Conservation (phyloP, 2,113 vertebrate genomes). For the Meleagris gallopavo region DNA sequence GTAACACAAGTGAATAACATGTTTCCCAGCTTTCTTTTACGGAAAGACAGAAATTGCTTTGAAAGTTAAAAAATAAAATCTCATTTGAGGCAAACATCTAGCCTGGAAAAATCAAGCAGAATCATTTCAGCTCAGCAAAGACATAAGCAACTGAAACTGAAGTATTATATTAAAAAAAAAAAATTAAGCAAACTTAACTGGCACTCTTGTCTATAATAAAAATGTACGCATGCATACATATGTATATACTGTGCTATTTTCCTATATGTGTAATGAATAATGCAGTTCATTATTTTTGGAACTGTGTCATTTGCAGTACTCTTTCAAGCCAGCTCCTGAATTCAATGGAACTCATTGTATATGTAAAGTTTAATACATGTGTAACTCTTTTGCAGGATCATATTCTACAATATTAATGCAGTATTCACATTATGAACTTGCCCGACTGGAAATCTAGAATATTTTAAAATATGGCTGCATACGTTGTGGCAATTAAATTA, state of each 20-base stretch:
- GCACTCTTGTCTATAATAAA: slow-evolving; percentile 55
- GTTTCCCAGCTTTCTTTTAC: background rate
- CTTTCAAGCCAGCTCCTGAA: slow-evolving; percentile 64
- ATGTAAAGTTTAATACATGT: slow-evolving; percentile 55
- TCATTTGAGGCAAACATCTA: slow-evolving; percentile 1
- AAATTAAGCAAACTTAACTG: slow-evolving; percentile 40
- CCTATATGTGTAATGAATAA: slow-evolving; percentile 67
- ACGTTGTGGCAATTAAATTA: slow-evolving; percentile 14
- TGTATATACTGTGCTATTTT: slow-evolving; percentile 58
- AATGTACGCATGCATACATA: slow-evolving; percentile 44
- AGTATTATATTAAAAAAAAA: slow-evolving; percentile 53
- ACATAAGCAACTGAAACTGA: background rate
- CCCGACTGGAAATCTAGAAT: slow-evolving; percentile 39
- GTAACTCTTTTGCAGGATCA: slow-evolving; percentile 37
- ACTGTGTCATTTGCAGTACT: slow-evolving; percentile 61
- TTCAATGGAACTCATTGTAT: slow-evolving; percentile 67
- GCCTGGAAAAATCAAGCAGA: slow-evolving; percentile 47
- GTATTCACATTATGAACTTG: slow-evolving; percentile 55
- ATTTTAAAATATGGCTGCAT: slow-evolving; percentile 9
- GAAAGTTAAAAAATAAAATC: slow-evolving; percentile 27
- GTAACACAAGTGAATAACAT: background rate
- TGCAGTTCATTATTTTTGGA: slow-evolving; percentile 73
- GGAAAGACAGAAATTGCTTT: background rate
- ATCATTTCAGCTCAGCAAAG: slow-evolving; percentile 52
- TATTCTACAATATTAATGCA: slow-evolving; percentile 45